Evolutionary conservation across 1,140 invertebrate species (phyloP), one percentile per base, ranked within the genome.

Genomic region (Patella vulgata): DNA sequence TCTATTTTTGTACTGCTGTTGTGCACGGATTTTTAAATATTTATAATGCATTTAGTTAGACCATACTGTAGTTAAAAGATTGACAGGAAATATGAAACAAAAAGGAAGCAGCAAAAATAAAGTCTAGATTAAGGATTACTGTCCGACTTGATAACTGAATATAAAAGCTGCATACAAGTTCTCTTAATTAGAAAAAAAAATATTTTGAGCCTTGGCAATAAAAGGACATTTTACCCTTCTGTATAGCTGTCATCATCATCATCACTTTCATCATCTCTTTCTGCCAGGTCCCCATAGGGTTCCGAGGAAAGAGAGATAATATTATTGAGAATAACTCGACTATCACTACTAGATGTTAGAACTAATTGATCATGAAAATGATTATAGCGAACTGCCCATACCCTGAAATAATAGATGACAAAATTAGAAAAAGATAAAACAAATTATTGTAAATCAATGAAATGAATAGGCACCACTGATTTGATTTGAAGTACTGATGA

Each of bases 361-460:
- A 99, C 85, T 19, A 99, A 85, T 84, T 99, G 96, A 83, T 99
- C 97, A 84, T 99, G 96, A 81, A 96, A 97, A 67, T 91, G 91
- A 86, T 99, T 99, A 75, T 95, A 98, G 44, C 92, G 88, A 1
- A 97, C 93, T 54, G 89, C 91, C 95, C 95, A 98, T 17, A 97
- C 90, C 91, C 91, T 92, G 82, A 53, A 79, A 68, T 61, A 69
- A 61, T 69, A 12, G 42, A 61, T 36, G 31, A 17, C 21, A 56
- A 43, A 30, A 70, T 57, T 40, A 47, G 42, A 1, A 17, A 27
- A n/a, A 28, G n/a, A 58, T 21, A 48, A n/a, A 60, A 61, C 27
- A 40, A 21, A 8, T 40, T 21, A 42, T 27, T 0, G 12, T 9
- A n/a, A n/a, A n/a, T n/a, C n/a, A n/a, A n/a, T n/a, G n/a, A n/a